Evolutionary conservation across 1,140 invertebrate genomes (phyloP).

Genomic region (Nasonia longicornis): DNA sequence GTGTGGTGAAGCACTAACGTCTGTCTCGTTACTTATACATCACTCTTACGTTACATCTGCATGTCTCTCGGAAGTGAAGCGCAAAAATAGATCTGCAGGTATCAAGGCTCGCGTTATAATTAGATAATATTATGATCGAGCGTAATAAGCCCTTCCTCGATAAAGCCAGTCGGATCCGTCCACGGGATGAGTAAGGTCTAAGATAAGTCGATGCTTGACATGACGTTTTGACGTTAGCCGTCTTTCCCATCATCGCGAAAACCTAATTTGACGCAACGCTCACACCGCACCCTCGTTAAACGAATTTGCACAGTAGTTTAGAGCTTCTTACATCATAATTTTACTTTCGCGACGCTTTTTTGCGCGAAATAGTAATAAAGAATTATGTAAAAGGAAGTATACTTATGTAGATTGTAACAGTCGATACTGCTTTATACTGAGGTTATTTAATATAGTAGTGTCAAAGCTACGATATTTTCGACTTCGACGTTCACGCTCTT

Average conservation of each 20-base stretch:
- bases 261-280: background rate
- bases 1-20: slow-evolving; percentile 3
- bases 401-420: too few relatives aligned
- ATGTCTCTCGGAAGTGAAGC: background rate
- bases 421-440: too few relatives aligned
- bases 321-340: background rate
- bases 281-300: background rate
- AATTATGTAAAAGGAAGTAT: too few relatives aligned
- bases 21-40: slow-evolving; percentile 26
- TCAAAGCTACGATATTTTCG: too few relatives aligned
- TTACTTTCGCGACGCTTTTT: too few relatives aligned
- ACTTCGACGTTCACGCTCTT: too few relatives aligned
- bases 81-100: slow-evolving; percentile 18
- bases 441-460: too few relatives aligned
- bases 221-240: slow-evolving; percentile 27
- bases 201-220: slow-evolving; percentile 38
- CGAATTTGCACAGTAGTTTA: background rate
- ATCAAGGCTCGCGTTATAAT: background rate
- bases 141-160: background rate
- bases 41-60: background rate
- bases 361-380: too few relatives aligned
- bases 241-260: background rate
- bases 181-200: slow-evolving; percentile 13
- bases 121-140: slow-evolving; percentile 3
- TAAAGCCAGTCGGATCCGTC: background rate